Percentiles rank a stretch among this genome's conserved stretches.
phyloP scores from a whole-genome alignment of 2,113 vertebrate species.

The Microcebus jonahi region DNA sequence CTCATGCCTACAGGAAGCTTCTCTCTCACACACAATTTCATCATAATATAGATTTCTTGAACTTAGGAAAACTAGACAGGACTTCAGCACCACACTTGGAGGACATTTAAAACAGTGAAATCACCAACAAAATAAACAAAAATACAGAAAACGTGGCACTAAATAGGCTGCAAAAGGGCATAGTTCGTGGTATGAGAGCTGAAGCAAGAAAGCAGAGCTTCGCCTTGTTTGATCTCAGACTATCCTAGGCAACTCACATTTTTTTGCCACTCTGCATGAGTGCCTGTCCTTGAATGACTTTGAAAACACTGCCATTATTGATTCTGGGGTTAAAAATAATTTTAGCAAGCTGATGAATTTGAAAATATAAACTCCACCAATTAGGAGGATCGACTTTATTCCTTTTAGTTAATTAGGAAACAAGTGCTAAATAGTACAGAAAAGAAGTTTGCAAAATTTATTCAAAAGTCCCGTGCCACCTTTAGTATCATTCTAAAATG shows the following conservation, averaged over 20 bases:
- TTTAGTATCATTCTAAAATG: not conserved
- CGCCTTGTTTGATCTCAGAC: not conserved
- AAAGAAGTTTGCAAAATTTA: not conserved
- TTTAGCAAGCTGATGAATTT: not conserved
- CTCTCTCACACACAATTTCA: not conserved
- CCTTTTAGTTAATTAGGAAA: not conserved
- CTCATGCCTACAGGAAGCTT: not conserved
- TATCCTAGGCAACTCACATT: not conserved
- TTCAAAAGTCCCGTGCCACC: not conserved
- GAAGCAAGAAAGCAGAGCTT: not conserved
- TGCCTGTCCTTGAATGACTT: not conserved
- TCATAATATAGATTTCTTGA: not conserved
- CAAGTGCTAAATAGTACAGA: not conserved
- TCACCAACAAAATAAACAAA: not conserved
- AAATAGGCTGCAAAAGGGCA: not conserved
- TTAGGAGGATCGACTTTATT: not conserved
- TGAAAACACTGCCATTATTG: not conserved
- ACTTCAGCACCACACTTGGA: not conserved
- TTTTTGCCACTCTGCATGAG: not conserved
- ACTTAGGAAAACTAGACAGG: not conserved
- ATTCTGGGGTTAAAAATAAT: not conserved
- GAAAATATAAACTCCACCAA: not conserved
- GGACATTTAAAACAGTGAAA: not conserved
- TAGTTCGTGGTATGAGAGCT: not conserved
- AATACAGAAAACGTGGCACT: not conserved